Conservation (phyloP, 2,113 vertebrate species). For the Colossoma macropomum region DNA sequence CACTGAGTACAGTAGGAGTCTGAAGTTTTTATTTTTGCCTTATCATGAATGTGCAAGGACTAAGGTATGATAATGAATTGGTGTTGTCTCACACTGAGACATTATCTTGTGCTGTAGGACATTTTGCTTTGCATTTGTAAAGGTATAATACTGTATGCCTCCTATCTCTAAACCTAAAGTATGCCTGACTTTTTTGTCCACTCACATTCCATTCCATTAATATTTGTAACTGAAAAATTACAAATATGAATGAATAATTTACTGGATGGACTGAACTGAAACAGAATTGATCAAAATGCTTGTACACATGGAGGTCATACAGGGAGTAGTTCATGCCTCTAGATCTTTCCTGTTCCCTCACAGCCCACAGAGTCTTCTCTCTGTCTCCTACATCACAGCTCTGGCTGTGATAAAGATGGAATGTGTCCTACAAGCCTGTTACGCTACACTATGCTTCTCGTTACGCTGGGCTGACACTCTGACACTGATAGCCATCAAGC, state of each 20-base stretch:
- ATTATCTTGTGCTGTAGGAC: too few relatives aligned
- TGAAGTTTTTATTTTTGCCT: too few relatives aligned
- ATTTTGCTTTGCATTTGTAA: too few relatives aligned
- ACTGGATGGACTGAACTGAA: neutral
- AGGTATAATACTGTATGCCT: too few relatives aligned
- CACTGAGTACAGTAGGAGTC: too few relatives aligned
- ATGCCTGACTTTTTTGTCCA: too few relatives aligned
- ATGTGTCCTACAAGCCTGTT: conserved; percentile 67
- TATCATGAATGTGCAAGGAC: too few relatives aligned
- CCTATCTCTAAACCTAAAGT: too few relatives aligned
- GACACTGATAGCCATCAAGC: conserved; percentile 73
- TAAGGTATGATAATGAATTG: too few relatives aligned
- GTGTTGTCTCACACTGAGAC: too few relatives aligned
- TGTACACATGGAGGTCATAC: neutral
- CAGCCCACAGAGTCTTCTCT: neutral
- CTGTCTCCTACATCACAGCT: conserved; percentile 60
- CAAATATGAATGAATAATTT: neutral
- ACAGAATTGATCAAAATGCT: neutral
- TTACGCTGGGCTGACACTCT: conserved; percentile 71
- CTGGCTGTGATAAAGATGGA: conserved; percentile 76
- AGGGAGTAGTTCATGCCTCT: conserved; percentile 55
- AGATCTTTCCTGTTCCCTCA: neutral
- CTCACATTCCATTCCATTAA: too few relatives aligned
- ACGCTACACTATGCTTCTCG: conserved; percentile 65
- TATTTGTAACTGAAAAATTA: too few relatives aligned